phyloP scores from a whole-genome alignment of 2,888 invertebrate species.

The Gonocerus acuteangulatus region DNA sequence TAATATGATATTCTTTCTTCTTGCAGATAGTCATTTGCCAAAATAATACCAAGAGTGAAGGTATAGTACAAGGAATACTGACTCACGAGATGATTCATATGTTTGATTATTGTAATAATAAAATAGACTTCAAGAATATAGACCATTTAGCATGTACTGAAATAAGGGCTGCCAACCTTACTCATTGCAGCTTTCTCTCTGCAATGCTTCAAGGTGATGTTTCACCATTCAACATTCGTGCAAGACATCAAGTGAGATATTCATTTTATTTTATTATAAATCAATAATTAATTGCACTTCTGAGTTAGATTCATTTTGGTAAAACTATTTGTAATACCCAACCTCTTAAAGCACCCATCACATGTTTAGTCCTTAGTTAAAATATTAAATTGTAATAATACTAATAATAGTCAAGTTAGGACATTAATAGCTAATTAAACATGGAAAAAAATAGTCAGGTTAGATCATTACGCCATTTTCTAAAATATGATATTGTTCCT shows the following conservation, averaged over 20 bases:
- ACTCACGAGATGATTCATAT: conserved; percentile 93
- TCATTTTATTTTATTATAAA: conserved; percentile 2
- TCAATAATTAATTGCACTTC: too few relatives aligned
- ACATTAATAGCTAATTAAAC: too few relatives aligned
- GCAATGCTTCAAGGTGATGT: conserved; percentile 72
- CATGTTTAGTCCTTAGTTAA: too few relatives aligned
- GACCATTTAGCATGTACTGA: conserved; percentile 93
- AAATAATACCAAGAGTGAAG: conserved; percentile 63
- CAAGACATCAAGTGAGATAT: conserved; percentile 63
- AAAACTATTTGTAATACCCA: too few relatives aligned
- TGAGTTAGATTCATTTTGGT: too few relatives aligned
- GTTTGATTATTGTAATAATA: conserved; percentile 87
- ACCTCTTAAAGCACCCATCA: too few relatives aligned
- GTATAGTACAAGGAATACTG: conserved; percentile 69
- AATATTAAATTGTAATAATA: too few relatives aligned
- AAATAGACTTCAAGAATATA: conserved; percentile 79
- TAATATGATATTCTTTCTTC: too few relatives aligned
- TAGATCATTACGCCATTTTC: too few relatives aligned
- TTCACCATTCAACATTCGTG: conserved; percentile 60
- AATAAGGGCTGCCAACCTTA: conserved; percentile 86
- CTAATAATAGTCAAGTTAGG: too few relatives aligned
- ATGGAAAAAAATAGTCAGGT: too few relatives aligned
- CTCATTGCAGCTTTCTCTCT: conserved; percentile 82
- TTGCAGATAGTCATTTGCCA: conserved; percentile 83
- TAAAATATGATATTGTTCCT: too few relatives aligned